Evolutionary conservation across 2,888 invertebrate species (phyloP), one percentile per base, ranked within the genome.

Genomic region (Hirtodrosophila cameraria): DNA sequence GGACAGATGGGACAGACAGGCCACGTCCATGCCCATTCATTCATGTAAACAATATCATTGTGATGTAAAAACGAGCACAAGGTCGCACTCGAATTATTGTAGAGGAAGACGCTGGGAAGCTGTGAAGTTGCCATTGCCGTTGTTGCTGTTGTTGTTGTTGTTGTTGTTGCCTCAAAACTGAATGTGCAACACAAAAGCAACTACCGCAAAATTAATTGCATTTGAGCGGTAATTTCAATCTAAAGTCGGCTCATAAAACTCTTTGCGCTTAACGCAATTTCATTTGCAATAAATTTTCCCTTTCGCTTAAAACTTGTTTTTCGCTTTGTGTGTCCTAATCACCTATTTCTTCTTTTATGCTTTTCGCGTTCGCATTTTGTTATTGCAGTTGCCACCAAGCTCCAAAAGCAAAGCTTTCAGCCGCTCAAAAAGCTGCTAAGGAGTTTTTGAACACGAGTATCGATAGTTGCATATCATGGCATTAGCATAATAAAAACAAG

Each of bases 21-120:
- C 53, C 42, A 50, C 54, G 64, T 59, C 73, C 65, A 58, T 71
- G 64, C 62, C 72, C 69, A 76, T 72, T 73, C 61, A 70, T 60
- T 70, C 49, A 70, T 61, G 68, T 71, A 73, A 61, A 77, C 67
- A 71, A 84, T 71, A 71, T 82, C 60, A 72, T 77, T 69, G 57
- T 55, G 73, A 55, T 65, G 65, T 68, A 63, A 63, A 84, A 87
- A 87, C 69, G 76, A 81, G 87, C 75, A 86, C 87, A 87, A 87
- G 87, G 87, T 87, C 87, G 79, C 25, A 28, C 39, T 42, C 43
- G 61, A 52, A 64, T 46, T 54, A 31, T n/a, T 11, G 33, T 50
- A 27, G 63, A 73, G 73, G 75, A 79, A 79, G 76, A 39, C 12
- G 41, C 76, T 62, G 67, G 68, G 64, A 68, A 75, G 58, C 62